Evolutionary conservation across 2,797 vertebrate species (phyloP), one percentile per base, ranked within the genome.

Genomic region (Setipinna tenuifilis): DNA sequence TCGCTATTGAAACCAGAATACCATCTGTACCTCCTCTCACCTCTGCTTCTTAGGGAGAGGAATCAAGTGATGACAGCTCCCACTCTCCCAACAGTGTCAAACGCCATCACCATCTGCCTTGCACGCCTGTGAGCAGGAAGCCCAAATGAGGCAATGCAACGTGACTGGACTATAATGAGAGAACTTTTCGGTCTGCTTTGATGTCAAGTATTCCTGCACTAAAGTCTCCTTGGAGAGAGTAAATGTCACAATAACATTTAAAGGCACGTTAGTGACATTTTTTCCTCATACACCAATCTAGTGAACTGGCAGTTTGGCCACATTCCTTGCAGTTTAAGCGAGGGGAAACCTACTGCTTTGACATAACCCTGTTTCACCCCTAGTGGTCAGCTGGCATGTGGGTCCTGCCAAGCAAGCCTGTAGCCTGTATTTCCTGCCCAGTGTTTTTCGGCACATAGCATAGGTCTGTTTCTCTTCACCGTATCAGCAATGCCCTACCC

Each of bases 401-500:
- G 19, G 41, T 16, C 25, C 65, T 71, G 25, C 65, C 65, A 71
- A 31, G 25, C 14, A 25, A 16, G 19, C 7, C 71, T 75, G 28
- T 75, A 75, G 65, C 17, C 4, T 35, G 14, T 31, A 35, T 28
- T 16, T 17, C 1, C 28, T 31, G 25, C 2, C 25, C 14, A 28
- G 28, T 75, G 14, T 35, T 75, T 31, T 35, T 35, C 28, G 6
- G 68, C 28, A 75, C 5, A 75, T 14, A 75, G 28, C 28, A 54
- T 54, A 54, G 7, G 50, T 31, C 68, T 35, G 68, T 75, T 19
- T 78, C 71, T 78, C 71, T 41, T 44, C 71, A 78, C 71, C 71
- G 16, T 35, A 78, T 19, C 31, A 21, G 68, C 28, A 75, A 35
- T 25, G 1, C 16, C 31, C 28, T 75, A 6, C 12, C 68, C 28